Percentiles rank a stretch among this genome's conserved stretches.
These are phyloP conservation scores for Florisuga fusca DNA, from an alignment of 2,797 vertebrate genomes.

Conservation along the genomic window DNA sequence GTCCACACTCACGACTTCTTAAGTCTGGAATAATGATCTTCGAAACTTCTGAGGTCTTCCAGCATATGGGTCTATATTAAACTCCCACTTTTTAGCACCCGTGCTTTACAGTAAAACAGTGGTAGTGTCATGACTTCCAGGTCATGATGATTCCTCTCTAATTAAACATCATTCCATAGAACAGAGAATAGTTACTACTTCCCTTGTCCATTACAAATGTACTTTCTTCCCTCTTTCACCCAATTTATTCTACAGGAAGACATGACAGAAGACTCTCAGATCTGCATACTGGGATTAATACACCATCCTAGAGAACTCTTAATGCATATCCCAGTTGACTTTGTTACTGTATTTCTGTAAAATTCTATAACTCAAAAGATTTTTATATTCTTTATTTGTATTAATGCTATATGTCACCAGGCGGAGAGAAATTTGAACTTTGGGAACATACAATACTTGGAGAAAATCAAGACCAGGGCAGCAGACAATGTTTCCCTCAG, in stretches of 20 bases:
- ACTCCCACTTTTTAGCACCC: background rate
- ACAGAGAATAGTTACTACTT: background rate
- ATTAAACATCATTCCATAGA: background rate
- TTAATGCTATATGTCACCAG: background rate
- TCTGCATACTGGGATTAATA: background rate
- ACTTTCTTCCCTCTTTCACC: background rate
- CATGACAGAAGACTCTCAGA: background rate
- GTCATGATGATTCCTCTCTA: background rate
- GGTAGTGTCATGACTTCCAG: background rate
- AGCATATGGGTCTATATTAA: background rate
- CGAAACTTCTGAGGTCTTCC: background rate
- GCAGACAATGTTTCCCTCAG: background rate
- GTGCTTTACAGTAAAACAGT: background rate
- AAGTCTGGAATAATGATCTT: background rate
- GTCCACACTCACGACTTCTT: background rate
- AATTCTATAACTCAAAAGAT: background rate
- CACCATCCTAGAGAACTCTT: background rate
- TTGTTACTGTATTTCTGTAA: background rate
- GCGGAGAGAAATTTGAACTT: background rate
- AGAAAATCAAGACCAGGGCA: background rate
- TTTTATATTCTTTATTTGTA: background rate
- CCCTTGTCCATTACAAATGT: background rate
- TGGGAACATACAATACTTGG: background rate
- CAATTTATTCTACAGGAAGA: background rate
- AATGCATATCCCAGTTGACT: background rate